Evolutionary conservation across 2,797 vertebrate species (phyloP), one percentile per base, ranked within the genome.

Genomic region (Enteromius trimaculatus): DNA sequence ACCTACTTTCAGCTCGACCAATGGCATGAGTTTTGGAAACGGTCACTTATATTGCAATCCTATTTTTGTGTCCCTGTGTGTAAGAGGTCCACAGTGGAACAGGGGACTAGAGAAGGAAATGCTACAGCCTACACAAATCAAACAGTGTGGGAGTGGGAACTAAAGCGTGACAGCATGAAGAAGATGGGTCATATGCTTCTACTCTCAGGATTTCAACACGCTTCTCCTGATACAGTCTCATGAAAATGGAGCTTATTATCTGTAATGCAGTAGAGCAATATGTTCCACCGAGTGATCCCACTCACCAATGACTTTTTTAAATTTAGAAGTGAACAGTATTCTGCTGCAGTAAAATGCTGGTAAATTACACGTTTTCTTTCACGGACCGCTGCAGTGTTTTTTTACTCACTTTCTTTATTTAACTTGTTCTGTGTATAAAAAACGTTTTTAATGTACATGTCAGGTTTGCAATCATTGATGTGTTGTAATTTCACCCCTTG

Each of bases 31-130:
- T 62, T 77, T 77, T 62, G 37, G 55, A 62, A 60, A 49, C 26
- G 11, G 11, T 65, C 42, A 23, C 47, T 66, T 8, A 49, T 49
- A 34, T 16, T 76, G 19, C 78, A 77, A 88, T 79, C 81, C 84
- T 79, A 87, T 66, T 83, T 74, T 49, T 86, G 70, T 80, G 75
- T 89, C 80, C 84, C 84, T 89, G 86, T 83, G 87, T 84, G 85
- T 89, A 85, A 66, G 49, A 84, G 80, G 89, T 84, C 84, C 86
- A 86, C 37, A 77, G 81, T 86, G 11, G n/a, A 29, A 37, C 84
- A 74, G 85, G 84, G 84, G 86, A 82, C 82, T 72, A 91, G 69
- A 77, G 84, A 89, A 87, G 90, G 90, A 87, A 89, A 88, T 87
- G 55, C 86, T 78, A 80, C 90, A 91, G 71, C 92, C 89, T 82